These are phyloP conservation scores for Drosophila borealis DNA, from an alignment of 2,888 invertebrate genomes.

Conservation along the genomic window DNA sequence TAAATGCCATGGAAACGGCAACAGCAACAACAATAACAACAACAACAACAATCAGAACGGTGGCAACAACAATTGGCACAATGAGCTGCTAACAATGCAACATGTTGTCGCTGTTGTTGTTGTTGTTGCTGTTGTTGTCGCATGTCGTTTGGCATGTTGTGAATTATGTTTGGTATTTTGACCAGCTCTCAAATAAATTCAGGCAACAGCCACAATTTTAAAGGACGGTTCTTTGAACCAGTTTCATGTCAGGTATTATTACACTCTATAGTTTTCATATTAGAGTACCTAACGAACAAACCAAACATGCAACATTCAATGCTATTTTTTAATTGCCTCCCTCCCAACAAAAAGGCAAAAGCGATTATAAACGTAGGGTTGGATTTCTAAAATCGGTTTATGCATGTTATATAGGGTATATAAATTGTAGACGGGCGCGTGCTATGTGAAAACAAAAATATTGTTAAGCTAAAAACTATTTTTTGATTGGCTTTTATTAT, in stretches of 20 bases:
- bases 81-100: slow-evolving; percentile 80
- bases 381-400: background rate
- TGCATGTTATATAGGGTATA: background rate
- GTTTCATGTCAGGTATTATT: slow-evolving; percentile 17
- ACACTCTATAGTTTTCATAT: slow-evolving; percentile 45
- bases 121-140: slow-evolving; percentile 35
- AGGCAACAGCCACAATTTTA: slow-evolving; percentile 25
- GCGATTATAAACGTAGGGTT: background rate
- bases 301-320: slow-evolving; percentile 52
- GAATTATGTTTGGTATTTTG: slow-evolving; percentile 79
- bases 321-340: slow-evolving; percentile 55
- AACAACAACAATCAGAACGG: slow-evolving; percentile 44
- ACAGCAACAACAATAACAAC: slow-evolving; percentile 39
- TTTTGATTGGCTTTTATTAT: background rate
- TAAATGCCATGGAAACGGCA: slow-evolving; percentile 74
- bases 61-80: slow-evolving; percentile 61
- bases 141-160: slow-evolving; percentile 79
- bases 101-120: slow-evolving; percentile 64
- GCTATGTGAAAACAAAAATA: background rate
- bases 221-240: slow-evolving; percentile 27
- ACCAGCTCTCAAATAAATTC: slow-evolving; percentile 62
- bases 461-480: background rate
- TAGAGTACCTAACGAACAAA: slow-evolving; percentile 34
- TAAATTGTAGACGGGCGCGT: too few species aligned
- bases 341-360: background rate